Conservation (phyloP, 2,113 vertebrate species). For the Rhinichthys klamathensis region DNA sequence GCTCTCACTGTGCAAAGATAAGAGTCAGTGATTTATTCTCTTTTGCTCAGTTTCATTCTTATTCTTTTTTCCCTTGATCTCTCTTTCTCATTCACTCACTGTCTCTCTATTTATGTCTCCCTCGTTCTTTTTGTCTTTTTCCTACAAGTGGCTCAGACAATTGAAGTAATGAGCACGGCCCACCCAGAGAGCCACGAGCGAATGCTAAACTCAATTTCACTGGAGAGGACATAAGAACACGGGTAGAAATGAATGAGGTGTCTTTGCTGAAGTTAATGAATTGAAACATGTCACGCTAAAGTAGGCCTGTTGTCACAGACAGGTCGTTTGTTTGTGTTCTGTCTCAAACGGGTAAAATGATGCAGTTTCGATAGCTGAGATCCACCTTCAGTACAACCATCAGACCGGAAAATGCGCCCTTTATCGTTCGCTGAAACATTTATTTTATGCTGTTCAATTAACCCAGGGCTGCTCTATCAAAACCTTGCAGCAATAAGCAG, state of each 20-base stretch:
- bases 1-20: conserved; percentile 29
- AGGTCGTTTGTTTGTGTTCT: conserved; percentile 38
- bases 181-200: conserved; percentile 38
- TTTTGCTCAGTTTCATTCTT: conserved; percentile 18
- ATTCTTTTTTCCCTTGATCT: conserved; percentile 15
- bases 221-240: conserved; percentile 33
- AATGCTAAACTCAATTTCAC: conserved; percentile 36
- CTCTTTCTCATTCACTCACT: conserved; percentile 23
- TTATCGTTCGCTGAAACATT: background rate
- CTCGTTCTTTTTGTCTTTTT: conserved; percentile 32
- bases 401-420: conserved; percentile 32
- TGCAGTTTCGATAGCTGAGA: conserved; percentile 4
- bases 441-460: conserved; percentile 4
- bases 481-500: background rate
- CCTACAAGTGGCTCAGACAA: conserved; percentile 33
- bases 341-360: conserved; percentile 25
- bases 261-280: conserved; percentile 45
- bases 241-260: conserved; percentile 36
- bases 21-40: conserved; percentile 33
- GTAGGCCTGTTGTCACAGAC: conserved; percentile 36
- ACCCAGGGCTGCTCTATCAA: background rate
- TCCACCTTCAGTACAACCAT: conserved; percentile 10
- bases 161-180: conserved; percentile 38
- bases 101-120: conserved; percentile 23
- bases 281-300: conserved; percentile 34